phyloP scores from a whole-genome alignment of 53 echinoderm and acorn worm genomes.

The Hippasteria phrygiana region DNA sequence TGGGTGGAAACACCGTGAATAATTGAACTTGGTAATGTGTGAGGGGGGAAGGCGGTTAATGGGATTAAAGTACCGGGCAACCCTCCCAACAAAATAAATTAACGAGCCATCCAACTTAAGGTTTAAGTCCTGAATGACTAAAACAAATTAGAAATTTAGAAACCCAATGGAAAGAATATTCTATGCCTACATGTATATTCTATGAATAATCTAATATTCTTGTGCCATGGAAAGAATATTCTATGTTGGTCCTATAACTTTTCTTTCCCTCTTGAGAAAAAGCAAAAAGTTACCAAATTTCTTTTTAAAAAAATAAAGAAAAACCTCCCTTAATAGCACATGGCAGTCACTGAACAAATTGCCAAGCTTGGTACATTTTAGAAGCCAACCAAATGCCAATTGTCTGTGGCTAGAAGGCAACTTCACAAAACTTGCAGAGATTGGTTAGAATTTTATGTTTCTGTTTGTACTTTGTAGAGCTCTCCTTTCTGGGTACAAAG shows the following conservation, averaged over 20 bases:
- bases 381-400: too few species aligned
- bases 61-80: constrained; percentile 7
- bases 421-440: not conserved
- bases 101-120: not conserved
- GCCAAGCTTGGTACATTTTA: too few species aligned
- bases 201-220: too few species aligned
- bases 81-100: not conserved
- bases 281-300: too few species aligned
- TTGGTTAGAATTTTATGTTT: not conserved
- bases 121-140: not conserved
- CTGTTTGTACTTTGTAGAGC: not conserved
- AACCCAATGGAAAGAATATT: not conserved
- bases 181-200: not conserved
- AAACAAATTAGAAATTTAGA: not conserved
- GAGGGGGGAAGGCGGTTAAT: not conserved
- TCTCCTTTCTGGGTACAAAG: not conserved
- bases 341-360: too few species aligned
- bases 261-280: too few species aligned
- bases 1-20: constrained; percentile 52
- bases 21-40: constrained; percentile 32
- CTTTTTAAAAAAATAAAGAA: too few species aligned
- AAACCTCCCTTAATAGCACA: too few species aligned
- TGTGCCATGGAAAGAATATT: too few species aligned
- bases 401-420: too few species aligned
- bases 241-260: too few species aligned